These are phyloP conservation scores for Tenthredo livida DNA, from an alignment of 2,888 invertebrate species.

Conservation along the genomic window DNA sequence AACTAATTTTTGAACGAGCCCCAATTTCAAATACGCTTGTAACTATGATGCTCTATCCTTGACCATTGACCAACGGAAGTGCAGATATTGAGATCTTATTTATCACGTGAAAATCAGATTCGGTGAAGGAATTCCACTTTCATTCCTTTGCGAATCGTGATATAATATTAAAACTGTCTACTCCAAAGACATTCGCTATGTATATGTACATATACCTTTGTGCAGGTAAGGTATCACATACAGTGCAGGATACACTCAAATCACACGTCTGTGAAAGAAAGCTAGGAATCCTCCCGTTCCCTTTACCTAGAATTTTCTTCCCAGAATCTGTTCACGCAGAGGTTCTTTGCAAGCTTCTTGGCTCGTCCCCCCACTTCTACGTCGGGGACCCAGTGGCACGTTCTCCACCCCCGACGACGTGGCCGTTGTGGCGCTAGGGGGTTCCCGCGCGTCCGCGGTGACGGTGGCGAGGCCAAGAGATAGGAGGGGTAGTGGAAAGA, in stretches of 20 bases:
- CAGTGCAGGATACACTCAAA: not conserved
- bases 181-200: not conserved
- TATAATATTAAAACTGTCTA: not conserved
- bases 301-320: slow-evolving; percentile 21
- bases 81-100: not conserved
- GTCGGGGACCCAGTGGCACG: slow-evolving; percentile 37
- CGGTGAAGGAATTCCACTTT: not conserved
- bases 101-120: not conserved
- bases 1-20: not conserved
- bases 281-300: slow-evolving; percentile 9
- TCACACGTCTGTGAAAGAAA: not conserved
- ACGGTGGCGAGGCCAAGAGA: slow-evolving; percentile 64
- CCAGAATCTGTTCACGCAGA: slow-evolving; percentile 35
- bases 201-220: not conserved
- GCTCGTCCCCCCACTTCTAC: slow-evolving; percentile 22
- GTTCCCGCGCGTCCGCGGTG: slow-evolving; percentile 72
- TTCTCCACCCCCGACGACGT: slow-evolving; percentile 66
- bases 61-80: not conserved
- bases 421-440: slow-evolving; percentile 75
- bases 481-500: slow-evolving; percentile 55
- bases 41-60: not conserved
- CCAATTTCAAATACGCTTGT: not conserved
- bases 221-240: not conserved
- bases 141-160: not conserved
- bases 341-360: slow-evolving; percentile 33